Conservation (phyloP, 2,113 vertebrate genomes). For the Cryptotis parvus region DNA sequence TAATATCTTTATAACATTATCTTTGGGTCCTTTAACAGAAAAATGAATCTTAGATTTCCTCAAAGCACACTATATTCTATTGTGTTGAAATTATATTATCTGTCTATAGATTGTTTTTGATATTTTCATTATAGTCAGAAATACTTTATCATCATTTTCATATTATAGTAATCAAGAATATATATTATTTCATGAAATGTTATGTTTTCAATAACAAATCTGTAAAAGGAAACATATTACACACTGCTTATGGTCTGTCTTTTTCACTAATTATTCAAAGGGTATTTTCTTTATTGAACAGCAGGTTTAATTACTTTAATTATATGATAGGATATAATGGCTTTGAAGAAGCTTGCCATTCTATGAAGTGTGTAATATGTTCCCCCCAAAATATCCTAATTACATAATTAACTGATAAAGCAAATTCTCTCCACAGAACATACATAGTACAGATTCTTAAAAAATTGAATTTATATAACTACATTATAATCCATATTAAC, state of each 20-base stretch:
- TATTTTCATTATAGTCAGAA: slow-evolving; percentile 63
- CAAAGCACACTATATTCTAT: background rate
- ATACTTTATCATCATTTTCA: slow-evolving; percentile 52
- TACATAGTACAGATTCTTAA: slow-evolving; percentile 50
- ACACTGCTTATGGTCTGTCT: slow-evolving; percentile 1
- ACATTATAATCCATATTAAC: background rate
- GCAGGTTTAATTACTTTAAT: slow-evolving; percentile 75
- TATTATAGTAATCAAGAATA: slow-evolving; percentile 61
- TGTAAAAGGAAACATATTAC: slow-evolving; percentile 53
- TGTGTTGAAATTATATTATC: slow-evolving; percentile 38
- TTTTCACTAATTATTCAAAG: slow-evolving; percentile 72
- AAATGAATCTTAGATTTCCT: slow-evolving; percentile 7
- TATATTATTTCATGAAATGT: slow-evolving; percentile 43
- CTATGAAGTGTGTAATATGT: slow-evolving; percentile 68
- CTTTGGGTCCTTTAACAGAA: background rate
- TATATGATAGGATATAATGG: slow-evolving; percentile 69
- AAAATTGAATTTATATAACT: slow-evolving; percentile 38
- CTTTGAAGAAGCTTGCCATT: slow-evolving; percentile 62
- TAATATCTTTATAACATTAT: background rate
- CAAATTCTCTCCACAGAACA: slow-evolving; percentile 49
- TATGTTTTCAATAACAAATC: slow-evolving; percentile 54
- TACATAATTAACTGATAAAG: slow-evolving; percentile 74
- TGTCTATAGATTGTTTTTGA: slow-evolving; percentile 52
- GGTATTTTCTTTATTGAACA: slow-evolving; percentile 73
- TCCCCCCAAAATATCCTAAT: slow-evolving; percentile 58